These are phyloP conservation scores for Mustelus asterias DNA, from an alignment of 2,113 vertebrate genomes.

Conservation along the genomic window DNA sequence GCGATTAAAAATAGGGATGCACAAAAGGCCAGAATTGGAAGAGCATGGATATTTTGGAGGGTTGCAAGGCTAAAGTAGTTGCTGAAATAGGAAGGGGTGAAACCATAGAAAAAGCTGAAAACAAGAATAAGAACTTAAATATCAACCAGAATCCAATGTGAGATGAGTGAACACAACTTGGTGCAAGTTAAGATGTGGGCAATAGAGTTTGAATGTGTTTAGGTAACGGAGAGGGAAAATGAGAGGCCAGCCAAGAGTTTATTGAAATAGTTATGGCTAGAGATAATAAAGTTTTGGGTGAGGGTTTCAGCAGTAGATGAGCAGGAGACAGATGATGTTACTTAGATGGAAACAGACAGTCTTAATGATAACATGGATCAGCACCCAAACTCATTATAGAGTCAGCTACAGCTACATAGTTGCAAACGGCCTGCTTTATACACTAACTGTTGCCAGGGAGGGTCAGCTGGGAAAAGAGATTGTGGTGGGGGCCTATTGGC, in stretches of 20 bases:
- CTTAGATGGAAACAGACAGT: not conserved
- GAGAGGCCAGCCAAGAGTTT: not conserved
- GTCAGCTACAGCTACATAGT: not conserved
- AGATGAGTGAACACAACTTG: not conserved
- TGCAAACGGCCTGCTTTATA: not conserved
- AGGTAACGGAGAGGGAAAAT: not conserved
- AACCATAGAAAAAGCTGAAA: not conserved
- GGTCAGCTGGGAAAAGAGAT: not conserved
- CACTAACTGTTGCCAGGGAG: not conserved
- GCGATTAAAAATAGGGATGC: not conserved
- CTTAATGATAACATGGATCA: not conserved
- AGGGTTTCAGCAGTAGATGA: not conserved
- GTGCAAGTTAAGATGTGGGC: not conserved
- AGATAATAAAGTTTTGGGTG: not conserved
- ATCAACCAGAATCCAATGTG: not conserved
- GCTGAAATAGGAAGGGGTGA: not conserved
- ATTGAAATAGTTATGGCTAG: not conserved
- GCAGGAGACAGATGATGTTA: not conserved
- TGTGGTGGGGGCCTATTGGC: too few species aligned
- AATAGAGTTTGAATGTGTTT: not conserved
- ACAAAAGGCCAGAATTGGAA: not conserved
- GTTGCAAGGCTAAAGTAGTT: not conserved
- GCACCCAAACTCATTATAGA: not conserved
- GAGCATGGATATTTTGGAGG: not conserved
- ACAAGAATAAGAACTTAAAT: not conserved